phyloP scores from a whole-genome alignment of 2,888 invertebrate species.

The Lobophora halterata region DNA sequence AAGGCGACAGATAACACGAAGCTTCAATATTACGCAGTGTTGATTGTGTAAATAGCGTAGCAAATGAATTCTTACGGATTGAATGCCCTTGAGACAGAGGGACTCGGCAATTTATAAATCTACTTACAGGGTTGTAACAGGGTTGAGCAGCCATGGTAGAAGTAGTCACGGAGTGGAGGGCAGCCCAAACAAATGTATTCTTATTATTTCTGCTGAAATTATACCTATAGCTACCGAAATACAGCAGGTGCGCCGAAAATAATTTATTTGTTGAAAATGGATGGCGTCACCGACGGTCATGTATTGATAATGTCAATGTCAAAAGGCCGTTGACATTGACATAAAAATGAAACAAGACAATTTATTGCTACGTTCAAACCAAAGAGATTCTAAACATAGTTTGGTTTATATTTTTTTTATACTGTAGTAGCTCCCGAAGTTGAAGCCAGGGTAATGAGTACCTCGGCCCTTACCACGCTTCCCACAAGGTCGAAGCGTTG shows the following conservation, averaged over 20 bases:
- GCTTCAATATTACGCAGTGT: slow-evolving; percentile 35
- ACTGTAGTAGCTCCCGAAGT: too few species aligned
- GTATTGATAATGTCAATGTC: too few species aligned
- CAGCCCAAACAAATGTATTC: slow-evolving; percentile 20
- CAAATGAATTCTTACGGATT: slow-evolving; percentile 42
- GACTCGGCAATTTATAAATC: slow-evolving; percentile 13
- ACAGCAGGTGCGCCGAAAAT: too few species aligned
- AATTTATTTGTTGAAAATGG: too few species aligned
- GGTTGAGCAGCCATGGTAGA: slow-evolving; percentile 58
- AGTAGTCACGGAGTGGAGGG: slow-evolving; percentile 15
- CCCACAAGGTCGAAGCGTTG: too few species aligned
- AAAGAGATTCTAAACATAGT: too few species aligned
- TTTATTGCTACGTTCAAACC: too few species aligned
- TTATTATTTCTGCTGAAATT: slow-evolving; percentile 30
- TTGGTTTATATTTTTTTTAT: too few species aligned
- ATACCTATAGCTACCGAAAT: slow-evolving; percentile 34
- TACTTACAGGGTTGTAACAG: slow-evolving; percentile 69
- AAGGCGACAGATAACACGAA: slow-evolving; percentile 28
- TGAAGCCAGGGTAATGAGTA: too few species aligned
- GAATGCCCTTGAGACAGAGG: slow-evolving; percentile 55
- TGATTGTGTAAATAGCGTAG: slow-evolving; percentile 43
- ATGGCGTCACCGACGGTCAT: too few species aligned
- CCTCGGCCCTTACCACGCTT: background rate
- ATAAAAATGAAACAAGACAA: too few species aligned
- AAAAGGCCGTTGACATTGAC: too few species aligned